Evolutionary conservation across 2,797 vertebrate species (phyloP).

Genomic region (Cynodonichthys magdalenae): DNA sequence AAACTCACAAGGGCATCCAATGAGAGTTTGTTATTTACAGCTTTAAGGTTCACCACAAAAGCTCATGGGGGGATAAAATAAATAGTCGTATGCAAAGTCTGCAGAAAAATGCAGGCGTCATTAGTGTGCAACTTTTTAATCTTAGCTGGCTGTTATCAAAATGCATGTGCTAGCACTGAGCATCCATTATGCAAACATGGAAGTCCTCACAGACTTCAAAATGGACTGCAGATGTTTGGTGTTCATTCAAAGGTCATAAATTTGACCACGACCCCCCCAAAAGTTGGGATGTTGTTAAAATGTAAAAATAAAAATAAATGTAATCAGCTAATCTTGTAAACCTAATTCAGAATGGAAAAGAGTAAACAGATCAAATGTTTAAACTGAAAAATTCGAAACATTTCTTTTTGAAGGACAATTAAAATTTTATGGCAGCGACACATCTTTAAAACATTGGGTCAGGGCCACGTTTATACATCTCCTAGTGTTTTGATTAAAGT

Average conservation of each 20-base stretch:
- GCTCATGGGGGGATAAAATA: conserved; percentile 25
- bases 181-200: conserved; percentile 30
- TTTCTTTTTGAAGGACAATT: no score
- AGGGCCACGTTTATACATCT: no score
- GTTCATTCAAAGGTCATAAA: not conserved
- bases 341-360: no score
- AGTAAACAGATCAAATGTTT: no score
- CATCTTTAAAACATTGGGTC: no score
- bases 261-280: no score
- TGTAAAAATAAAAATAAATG: no score
- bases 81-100: conserved; percentile 45
- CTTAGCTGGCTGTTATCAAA: conserved; percentile 40
- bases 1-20: conserved; percentile 17
- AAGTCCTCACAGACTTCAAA: conserved; percentile 22
- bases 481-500: no score
- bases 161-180: conserved; percentile 30
- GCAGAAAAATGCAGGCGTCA: conserved; percentile 58
- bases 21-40: not conserved
- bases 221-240: conserved; percentile 23
- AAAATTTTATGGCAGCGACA: no score
- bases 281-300: no score
- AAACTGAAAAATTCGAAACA: no score
- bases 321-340: no score
- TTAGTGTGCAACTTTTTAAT: conserved; percentile 52
- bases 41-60: conserved; percentile 24